These are phyloP conservation scores for Enteromius unitaeniatus DNA, from an alignment of 2,797 vertebrate species.

Conservation along the genomic window DNA sequence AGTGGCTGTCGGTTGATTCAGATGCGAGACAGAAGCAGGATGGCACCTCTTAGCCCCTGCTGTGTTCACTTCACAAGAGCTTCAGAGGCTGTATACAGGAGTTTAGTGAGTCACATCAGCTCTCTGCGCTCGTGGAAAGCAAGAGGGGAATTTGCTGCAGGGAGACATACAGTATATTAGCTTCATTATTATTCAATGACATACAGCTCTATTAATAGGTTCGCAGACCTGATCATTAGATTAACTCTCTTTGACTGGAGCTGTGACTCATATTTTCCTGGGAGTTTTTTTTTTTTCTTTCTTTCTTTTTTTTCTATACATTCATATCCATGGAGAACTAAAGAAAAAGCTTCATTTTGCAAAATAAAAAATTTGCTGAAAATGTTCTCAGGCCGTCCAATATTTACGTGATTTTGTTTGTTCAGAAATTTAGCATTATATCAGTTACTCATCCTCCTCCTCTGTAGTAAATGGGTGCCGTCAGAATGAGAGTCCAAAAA, in stretches of 20 bases:
- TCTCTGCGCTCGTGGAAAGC: background rate
- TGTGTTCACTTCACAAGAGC: constrained; percentile 20
- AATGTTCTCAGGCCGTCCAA: background rate
- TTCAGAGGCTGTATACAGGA: background rate
- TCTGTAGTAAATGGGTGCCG: background rate
- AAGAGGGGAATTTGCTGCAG: background rate
- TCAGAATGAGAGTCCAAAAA: background rate
- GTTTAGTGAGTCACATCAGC: background rate
- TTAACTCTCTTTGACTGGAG: background rate
- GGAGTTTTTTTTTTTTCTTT: background rate
- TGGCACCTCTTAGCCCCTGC: constrained; percentile 28
- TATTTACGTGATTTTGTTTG: background rate
- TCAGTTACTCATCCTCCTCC: background rate
- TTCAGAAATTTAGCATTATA: background rate
- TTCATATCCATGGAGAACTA: background rate
- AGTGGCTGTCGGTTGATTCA: background rate
- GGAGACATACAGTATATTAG: constrained; percentile 14
- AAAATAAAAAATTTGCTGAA: background rate
- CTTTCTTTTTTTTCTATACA: background rate
- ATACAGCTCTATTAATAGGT: constrained; percentile 18
- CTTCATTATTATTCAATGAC: constrained; percentile 35
- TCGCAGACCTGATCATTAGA: constrained; percentile 6
- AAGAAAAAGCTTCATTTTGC: background rate
- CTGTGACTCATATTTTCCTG: background rate
- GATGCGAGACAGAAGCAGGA: constrained; percentile 8